Conservation (phyloP, 2,113 vertebrate genomes). For the Calidris pugnax region DNA sequence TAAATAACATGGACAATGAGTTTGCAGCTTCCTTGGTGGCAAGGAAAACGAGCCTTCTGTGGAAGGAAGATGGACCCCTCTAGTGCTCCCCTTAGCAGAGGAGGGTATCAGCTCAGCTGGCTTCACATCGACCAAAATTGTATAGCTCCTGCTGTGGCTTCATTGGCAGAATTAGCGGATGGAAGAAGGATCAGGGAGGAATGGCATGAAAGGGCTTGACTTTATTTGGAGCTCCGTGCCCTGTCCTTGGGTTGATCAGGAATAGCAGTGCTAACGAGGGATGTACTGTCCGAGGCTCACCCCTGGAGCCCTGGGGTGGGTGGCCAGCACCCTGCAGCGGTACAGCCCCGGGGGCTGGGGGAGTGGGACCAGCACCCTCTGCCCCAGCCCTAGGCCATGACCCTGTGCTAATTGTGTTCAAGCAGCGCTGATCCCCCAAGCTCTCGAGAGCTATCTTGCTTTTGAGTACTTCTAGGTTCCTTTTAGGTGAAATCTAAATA, state of each 20-base stretch:
- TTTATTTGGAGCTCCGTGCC: background rate
- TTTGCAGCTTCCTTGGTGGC: background rate
- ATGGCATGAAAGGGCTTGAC: background rate
- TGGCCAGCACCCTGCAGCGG: background rate
- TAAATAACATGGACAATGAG: background rate
- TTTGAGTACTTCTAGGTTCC: background rate
- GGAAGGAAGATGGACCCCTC: background rate
- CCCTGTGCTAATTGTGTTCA: background rate
- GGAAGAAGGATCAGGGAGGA: background rate
- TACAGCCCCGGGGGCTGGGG: background rate
- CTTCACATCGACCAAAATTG: background rate
- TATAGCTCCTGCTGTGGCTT: background rate
- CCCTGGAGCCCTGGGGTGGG: background rate
- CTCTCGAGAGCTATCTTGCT: background rate
- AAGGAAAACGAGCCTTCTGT: background rate
- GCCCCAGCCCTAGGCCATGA: background rate
- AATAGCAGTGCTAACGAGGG: background rate
- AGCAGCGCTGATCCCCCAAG: background rate
- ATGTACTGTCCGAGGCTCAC: fast-evolving
- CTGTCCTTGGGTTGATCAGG: background rate
- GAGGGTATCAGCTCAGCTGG: background rate
- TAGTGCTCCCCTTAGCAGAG: background rate
- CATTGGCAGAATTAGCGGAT: background rate
- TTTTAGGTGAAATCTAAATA: background rate
- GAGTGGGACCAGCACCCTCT: background rate